Conservation (phyloP, 92 coral and sea anemone genomes). For the Galaxea fascicularis region DNA sequence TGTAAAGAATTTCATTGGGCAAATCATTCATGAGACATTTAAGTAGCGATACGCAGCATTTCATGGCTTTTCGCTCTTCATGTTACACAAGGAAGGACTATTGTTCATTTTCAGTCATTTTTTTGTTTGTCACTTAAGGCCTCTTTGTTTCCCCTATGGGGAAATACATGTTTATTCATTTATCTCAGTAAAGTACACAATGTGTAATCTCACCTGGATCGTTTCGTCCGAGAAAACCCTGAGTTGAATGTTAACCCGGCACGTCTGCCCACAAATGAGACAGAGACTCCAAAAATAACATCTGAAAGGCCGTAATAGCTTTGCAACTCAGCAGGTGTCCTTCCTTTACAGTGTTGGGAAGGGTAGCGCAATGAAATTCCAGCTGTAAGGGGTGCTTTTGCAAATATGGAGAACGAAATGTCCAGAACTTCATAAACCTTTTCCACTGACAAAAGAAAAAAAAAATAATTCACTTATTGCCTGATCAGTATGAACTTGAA, state of each 20-base stretch:
- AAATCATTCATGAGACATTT: too few species aligned
- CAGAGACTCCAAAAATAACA: slow-evolving; percentile 15
- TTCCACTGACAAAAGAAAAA: background rate
- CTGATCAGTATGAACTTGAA: background rate
- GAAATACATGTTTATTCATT: too few species aligned
- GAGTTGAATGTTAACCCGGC: background rate
- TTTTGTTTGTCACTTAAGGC: too few species aligned
- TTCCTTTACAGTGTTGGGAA: slow-evolving; percentile 11
- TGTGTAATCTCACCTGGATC: background rate
- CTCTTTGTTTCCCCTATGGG: too few species aligned
- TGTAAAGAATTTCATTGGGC: too few species aligned
- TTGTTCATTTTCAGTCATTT: too few species aligned
- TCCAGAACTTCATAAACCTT: slow-evolving; percentile 1
- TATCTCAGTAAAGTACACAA: background rate
- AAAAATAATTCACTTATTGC: background rate
- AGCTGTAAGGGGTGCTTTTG: slow-evolving; percentile 10
- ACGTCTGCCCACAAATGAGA: slow-evolving; percentile 10
- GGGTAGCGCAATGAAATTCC: background rate
- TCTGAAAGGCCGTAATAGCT: slow-evolving; percentile 15
- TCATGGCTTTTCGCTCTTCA: too few species aligned
- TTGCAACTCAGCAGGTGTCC: slow-evolving; percentile 19
- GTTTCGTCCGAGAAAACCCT: slow-evolving; percentile 9
- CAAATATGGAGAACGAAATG: slow-evolving; percentile 6
- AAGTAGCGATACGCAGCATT: too few species aligned
- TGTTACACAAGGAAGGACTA: too few species aligned